Base-by-base conservation (phyloP, 1,140 invertebrate species). In the Drosophila varians region DNA sequence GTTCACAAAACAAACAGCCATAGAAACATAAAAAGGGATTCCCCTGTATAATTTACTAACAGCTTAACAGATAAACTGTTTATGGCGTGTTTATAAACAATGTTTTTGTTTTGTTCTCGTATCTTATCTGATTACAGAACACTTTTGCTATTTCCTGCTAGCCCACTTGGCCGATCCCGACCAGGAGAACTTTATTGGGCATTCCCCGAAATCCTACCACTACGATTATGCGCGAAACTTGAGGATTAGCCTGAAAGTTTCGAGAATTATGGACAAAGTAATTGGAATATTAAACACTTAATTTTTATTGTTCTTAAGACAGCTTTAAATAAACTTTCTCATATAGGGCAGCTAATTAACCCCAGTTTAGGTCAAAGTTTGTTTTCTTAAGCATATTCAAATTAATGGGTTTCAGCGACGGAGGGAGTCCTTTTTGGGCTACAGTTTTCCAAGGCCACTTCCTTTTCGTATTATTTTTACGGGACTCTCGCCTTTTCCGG, bases 91-190 rank as follows among this genome's bases (percentile, higher is more conserved):
- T 42, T 8, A 8, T 16, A 42, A 53, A 42, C 11, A 43, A 14
- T 4, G 4, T 12, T 2, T 36, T 9, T 58, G 25, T n/a, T n/a
- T n/a, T n/a, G n/a, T n/a, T n/a, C n/a, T n/a, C n/a, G n/a, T n/a
- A 40, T 42, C 54, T 64, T 58, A 11, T 49, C 21, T 2, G 8
- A 7, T 75, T 14, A 38, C 36, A 86, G 89, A 90, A 47, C 89
- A 90, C 45, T 51, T 90, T 2, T 75, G 87, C n/a, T 90, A 89
- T 45, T 89, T 90, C 36, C 53, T 90, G 18, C 48, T 90, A n/a
- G 89, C 89, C 0, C 89, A 90, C 36, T 42, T 90, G 5, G 61
- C 64, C 12, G 68, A 89, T 75, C 89, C 89, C 3, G 73, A 86
- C 9, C 62, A 77, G 31, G 71, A 80, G 46, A 90, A 90, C 48